phyloP scores from a whole-genome alignment of 2,113 vertebrate species.

The Xiphophorus maculatus region DNA sequence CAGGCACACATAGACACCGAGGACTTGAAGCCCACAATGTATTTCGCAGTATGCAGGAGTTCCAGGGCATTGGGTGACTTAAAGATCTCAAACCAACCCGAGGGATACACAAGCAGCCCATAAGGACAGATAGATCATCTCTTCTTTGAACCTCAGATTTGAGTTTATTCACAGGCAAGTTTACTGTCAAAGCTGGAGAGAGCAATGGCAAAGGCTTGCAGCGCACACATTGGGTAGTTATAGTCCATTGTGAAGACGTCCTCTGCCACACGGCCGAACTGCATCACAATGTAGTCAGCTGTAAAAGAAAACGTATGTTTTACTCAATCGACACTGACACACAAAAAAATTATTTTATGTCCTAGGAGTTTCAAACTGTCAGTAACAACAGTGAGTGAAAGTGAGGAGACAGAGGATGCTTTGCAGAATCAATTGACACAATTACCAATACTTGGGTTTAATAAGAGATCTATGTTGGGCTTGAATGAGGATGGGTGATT shows the following conservation, averaged over 20 bases:
- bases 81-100: slow-evolving; percentile 39
- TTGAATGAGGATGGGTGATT: too few relatives aligned
- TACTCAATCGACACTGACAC: neutral
- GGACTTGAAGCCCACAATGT: slow-evolving; percentile 54
- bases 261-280: slow-evolving; percentile 98
- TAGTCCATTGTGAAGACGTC: slow-evolving; percentile 99
- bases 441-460: neutral
- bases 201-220: slow-evolving; percentile 97
- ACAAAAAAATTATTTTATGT: neutral
- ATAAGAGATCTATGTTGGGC: neutral
- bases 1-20: slow-evolving; percentile 40
- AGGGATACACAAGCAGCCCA: slow-evolving; percentile 58
- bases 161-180: slow-evolving; percentile 93
- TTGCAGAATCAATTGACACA: neutral
- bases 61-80: slow-evolving; percentile 37
- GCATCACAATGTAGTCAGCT: slow-evolving; percentile 99
- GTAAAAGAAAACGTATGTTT: slow-evolving; percentile 21
- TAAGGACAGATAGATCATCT: slow-evolving; percentile 49
- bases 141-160: slow-evolving; percentile 34
- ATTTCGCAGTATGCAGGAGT: slow-evolving; percentile 54
- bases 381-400: neutral
- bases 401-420: neutral
- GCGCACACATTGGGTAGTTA: slow-evolving; percentile 98
- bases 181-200: slow-evolving; percentile 99
- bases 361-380: neutral